A percentile compares a stretch with the other conserved stretches of the same genome.
phyloP scores from a whole-genome alignment of 2,797 vertebrate species.

The Sciurus vulgaris region DNA sequence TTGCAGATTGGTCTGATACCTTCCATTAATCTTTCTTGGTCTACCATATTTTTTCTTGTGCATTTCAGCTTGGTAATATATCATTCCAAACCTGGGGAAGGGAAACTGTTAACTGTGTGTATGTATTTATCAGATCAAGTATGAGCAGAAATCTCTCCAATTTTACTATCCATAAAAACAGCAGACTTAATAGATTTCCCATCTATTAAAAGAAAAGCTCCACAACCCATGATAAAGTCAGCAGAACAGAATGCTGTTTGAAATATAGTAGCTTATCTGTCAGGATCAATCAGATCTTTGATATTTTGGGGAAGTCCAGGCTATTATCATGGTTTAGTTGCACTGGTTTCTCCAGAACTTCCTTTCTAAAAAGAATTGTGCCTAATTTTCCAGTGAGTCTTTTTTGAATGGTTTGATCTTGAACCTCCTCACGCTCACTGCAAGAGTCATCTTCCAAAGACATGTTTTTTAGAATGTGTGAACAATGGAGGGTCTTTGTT shows the following conservation, averaged over 20 bases:
- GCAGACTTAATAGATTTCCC: conserved; percentile 37
- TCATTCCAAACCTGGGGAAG: conserved; percentile 38
- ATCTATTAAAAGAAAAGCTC: conserved; percentile 38
- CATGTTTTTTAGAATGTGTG: background rate
- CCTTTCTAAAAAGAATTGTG: conserved; percentile 58
- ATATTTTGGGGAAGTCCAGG: conserved; percentile 11
- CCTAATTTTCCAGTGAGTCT: background rate
- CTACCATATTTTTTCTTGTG: conserved; percentile 6
- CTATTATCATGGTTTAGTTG: background rate
- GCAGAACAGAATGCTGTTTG: conserved; percentile 31
- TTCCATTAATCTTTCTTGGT: conserved; percentile 29
- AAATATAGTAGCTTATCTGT: conserved; percentile 36
- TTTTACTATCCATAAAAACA: background rate
- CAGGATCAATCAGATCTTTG: conserved; percentile 34
- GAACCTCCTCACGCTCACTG: background rate
- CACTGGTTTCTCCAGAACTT: conserved; percentile 54
- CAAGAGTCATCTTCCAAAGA: conserved; percentile 38
- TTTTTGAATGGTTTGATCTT: conserved; percentile 56
- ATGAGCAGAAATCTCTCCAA: conserved; percentile 34
- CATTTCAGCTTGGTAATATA: conserved; percentile 42
- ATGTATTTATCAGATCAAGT: conserved; percentile 16
- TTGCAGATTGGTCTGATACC: background rate
- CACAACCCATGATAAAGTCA: background rate
- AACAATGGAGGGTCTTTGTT: conserved; percentile 56
- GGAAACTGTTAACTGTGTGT: background rate